Base-by-base conservation (phyloP, 2,113 vertebrate genomes). In the Gasterosteus aculeatus region DNA sequence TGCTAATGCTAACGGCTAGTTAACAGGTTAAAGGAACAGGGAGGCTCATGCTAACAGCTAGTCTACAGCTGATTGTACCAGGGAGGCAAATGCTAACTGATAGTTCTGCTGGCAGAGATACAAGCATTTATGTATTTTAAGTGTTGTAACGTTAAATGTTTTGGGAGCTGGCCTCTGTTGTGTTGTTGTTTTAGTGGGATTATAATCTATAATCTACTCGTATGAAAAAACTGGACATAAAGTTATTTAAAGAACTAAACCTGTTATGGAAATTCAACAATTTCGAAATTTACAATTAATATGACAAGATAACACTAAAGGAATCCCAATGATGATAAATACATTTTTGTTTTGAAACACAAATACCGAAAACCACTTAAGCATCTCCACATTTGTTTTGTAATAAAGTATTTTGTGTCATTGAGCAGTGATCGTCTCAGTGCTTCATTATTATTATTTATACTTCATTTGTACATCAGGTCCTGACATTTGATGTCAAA, bases 111-210 rank as follows among this genome's bases (percentile, higher is more conserved):
- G 77, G 81, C 75, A 47, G 70, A 82, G 31, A 57, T 12, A 44
- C 1, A 38, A 1, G 14, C 38, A 38, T 38, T 38, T 38, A 38
- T 38, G 35, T 38, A 38, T 38, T 38, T 38, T 38, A 38, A 80
- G 65, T 75, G 75, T 38, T 38, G 22, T 26, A 26, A 26, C 22
- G 22, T 76, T 60, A 75, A 19, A 3, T 59, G 76, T 76, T 49
- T 47, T 80, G 49, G 90, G 93, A 94, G 93, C 93, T 89, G 93
- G 92, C 83, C 92, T 94, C 92, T 76, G 1, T 64, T 33, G 63
- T 75, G 33, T 73, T 54, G 18, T 72, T 51, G 15, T 62, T 9
- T 63, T 66, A 65, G 78, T 85, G 75, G 72, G 68, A 81, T 75
- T 38, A 56, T 78, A 51, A 2, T 42, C 53, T 77, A 26, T 75